Percentiles rank a stretch among this genome's conserved stretches.
Evolutionary conservation across 2,888 invertebrate genomes (phyloP).

Genomic region (Chaitophorus viminalis): DNA sequence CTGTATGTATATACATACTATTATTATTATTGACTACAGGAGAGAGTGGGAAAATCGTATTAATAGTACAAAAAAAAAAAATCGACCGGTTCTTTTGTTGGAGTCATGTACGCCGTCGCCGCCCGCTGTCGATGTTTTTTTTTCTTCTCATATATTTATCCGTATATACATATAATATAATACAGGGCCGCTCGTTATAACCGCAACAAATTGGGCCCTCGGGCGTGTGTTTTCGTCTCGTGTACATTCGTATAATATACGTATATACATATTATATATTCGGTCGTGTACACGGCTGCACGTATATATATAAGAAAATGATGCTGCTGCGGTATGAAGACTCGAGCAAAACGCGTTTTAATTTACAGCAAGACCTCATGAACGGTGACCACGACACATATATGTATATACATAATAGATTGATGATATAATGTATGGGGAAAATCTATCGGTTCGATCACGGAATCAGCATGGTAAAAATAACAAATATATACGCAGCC

Average conservation of each 20-base stretch:
- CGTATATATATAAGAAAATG: not conserved
- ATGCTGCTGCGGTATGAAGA: not conserved
- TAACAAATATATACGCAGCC: not conserved
- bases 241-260: not conserved
- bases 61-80: conserved; percentile 31
- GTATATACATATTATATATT: not conserved
- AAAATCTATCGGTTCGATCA: not conserved
- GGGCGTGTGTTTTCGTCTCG: conserved; percentile 36
- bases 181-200: conserved; percentile 50
- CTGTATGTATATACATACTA: not conserved
- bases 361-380: not conserved
- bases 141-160: not conserved
- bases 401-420: no score
- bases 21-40: not conserved
- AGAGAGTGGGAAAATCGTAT: not conserved
- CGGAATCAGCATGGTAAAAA: not conserved
- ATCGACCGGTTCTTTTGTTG: conserved; percentile 59
- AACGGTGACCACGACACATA: no score
- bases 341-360: not conserved
- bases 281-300: not conserved
- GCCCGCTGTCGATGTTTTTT: not conserved
- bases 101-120: conserved; percentile 49
- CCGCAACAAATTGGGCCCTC: conserved; percentile 60
- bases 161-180: not conserved
- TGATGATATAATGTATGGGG: no score